A percentile compares a stretch with the other conserved stretches of the same genome.
These are phyloP conservation scores for Pampusana beccarii DNA, from an alignment of 2,113 vertebrate species.

Conservation along the genomic window DNA sequence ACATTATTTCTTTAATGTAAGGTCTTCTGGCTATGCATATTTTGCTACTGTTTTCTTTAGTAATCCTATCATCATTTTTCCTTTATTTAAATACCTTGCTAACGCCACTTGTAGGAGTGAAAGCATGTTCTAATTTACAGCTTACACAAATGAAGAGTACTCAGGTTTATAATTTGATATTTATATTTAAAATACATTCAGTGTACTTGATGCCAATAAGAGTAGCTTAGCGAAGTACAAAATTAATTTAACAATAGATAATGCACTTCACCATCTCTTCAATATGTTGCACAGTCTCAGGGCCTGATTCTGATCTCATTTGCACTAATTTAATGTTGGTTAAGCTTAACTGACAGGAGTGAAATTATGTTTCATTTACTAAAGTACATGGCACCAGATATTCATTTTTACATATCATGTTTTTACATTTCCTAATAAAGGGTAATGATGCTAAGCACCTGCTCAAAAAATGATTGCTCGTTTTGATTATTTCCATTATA, in stretches of 20 bases:
- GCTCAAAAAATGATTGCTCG: neutral
- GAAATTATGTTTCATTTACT: neutral
- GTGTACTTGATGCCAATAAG: neutral
- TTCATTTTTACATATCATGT: neutral
- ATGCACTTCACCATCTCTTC: neutral
- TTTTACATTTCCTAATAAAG: conserved; percentile 5
- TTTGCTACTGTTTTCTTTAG: neutral
- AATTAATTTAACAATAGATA: neutral
- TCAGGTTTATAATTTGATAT: neutral
- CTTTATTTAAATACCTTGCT: neutral
- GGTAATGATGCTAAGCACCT: conserved; percentile 11
- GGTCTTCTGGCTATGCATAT: neutral
- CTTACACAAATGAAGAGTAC: neutral
- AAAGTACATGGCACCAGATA: neutral
- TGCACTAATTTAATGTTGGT: neutral
- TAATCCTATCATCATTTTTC: neutral
- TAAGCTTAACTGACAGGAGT: neutral
- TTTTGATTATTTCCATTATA: neutral
- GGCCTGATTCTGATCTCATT: neutral
- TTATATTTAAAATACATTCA: neutral
- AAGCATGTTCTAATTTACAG: neutral
- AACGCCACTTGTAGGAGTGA: neutral
- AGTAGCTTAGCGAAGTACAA: neutral
- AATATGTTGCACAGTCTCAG: neutral
- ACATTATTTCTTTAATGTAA: neutral